These are phyloP conservation scores for Myripristis jacobus DNA, from an alignment of 2,797 vertebrate species.

Conservation along the genomic window DNA sequence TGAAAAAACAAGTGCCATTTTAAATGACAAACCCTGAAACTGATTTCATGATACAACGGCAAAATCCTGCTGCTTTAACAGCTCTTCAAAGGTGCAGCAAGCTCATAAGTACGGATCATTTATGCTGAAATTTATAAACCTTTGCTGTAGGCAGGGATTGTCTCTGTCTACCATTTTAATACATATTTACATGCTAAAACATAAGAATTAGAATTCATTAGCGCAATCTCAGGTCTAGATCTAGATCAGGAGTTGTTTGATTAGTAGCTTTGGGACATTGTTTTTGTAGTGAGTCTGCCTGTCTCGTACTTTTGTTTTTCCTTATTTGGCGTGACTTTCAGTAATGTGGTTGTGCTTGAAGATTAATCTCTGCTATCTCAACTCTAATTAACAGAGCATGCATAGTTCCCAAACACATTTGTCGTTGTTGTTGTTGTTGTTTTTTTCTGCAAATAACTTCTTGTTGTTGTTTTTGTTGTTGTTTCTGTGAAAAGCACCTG, in stretches of 20 bases:
- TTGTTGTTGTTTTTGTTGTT: slow-evolving; percentile 36
- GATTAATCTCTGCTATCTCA: slow-evolving; percentile 78
- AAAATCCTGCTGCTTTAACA: slow-evolving; percentile 55
- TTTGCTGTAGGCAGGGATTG: slow-evolving; percentile 81
- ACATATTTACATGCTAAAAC: slow-evolving; percentile 88
- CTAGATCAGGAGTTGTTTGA: slow-evolving; percentile 87
- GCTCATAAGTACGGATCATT: slow-evolving; percentile 68
- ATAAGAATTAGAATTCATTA: slow-evolving; percentile 88
- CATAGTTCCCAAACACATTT: slow-evolving; percentile 74
- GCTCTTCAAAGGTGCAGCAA: slow-evolving; percentile 70
- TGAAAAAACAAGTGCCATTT: slow-evolving; percentile 23
- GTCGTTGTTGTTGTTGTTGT: slow-evolving; percentile 56
- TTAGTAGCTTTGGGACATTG: slow-evolving; percentile 85
- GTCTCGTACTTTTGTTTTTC: slow-evolving; percentile 82
- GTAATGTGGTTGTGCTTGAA: slow-evolving; percentile 78
- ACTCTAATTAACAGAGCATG: slow-evolving; percentile 75
- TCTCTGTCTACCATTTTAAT: slow-evolving; percentile 82
- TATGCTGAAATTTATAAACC: slow-evolving; percentile 70
- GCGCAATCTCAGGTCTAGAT: slow-evolving; percentile 84
- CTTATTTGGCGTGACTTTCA: slow-evolving; percentile 77
- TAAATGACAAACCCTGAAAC: slow-evolving; percentile 48
- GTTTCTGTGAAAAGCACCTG: slow-evolving; percentile 62
- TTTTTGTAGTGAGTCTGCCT: slow-evolving; percentile 80
- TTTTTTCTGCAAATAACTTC: slow-evolving; percentile 51
- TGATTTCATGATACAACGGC: slow-evolving; percentile 53